Percentiles rank a stretch among this genome's conserved stretches.
Evolutionary conservation across 2,113 vertebrate genomes (phyloP).

Genomic region (Lutjanus erythropterus): DNA sequence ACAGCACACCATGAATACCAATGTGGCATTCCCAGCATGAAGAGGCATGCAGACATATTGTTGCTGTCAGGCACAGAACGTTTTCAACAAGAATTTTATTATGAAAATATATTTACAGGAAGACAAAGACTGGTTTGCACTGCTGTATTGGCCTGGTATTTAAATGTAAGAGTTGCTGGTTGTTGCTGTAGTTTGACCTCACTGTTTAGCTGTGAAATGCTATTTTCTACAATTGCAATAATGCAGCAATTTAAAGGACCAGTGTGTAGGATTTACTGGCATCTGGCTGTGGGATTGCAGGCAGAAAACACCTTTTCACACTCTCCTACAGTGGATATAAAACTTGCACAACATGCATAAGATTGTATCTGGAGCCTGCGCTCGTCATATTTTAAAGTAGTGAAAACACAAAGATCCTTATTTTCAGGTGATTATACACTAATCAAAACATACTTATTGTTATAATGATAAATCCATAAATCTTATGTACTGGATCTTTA

Average conservation of each 20-base stretch:
- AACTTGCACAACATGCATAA: no score
- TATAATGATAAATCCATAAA: no score
- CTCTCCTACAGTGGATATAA: no score
- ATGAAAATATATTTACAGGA: slow-evolving; percentile 5
- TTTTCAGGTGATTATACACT: no score
- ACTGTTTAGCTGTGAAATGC: background rate
- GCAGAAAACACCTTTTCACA: no score
- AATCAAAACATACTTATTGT: no score
- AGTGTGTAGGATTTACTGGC: no score
- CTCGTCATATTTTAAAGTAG: no score
- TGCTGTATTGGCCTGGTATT: background rate
- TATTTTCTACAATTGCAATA: background rate
- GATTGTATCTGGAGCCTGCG: no score
- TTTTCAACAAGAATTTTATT: slow-evolving; percentile 18
- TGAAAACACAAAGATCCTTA: no score
- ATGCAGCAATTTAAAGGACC: background rate
- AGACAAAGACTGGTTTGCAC: background rate
- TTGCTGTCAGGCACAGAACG: slow-evolving; percentile 44
- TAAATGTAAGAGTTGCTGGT: background rate
- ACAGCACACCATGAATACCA: slow-evolving; percentile 67
- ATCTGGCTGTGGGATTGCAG: no score
- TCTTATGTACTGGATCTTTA: no score
- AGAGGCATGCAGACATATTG: slow-evolving; percentile 45
- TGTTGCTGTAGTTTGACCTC: background rate
- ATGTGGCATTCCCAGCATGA: slow-evolving; percentile 54